phyloP scores from a whole-genome alignment of 1,140 invertebrate species.

The Chelonus insularis region DNA sequence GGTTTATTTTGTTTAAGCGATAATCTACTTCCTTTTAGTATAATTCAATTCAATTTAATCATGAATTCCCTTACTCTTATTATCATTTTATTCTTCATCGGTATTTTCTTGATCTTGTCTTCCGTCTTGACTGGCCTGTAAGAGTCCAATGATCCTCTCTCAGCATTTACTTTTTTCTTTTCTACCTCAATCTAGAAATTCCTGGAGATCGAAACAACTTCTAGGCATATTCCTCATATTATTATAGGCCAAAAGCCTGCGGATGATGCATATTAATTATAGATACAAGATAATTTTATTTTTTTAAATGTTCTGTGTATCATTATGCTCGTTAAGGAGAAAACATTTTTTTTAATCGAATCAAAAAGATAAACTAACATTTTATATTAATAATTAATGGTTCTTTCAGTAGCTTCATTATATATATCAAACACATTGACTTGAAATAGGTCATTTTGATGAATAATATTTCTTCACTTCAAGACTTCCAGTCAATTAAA shows the following conservation, averaged over 20 bases:
- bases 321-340: too few relatives aligned
- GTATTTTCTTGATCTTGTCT: constrained; percentile 10
- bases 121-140: constrained; percentile 8
- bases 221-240: neutral
- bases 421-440: too few relatives aligned
- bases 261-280: constrained; percentile 16
- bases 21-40: neutral
- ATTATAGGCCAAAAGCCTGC: constrained; percentile 19
- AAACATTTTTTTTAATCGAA: too few relatives aligned
- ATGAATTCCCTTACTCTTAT: constrained; percentile 1
- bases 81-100: constrained; percentile 4
- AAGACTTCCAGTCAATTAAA: too few relatives aligned
- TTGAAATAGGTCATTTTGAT: too few relatives aligned
- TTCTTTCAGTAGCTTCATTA: too few relatives aligned
- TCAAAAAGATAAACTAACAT: too few relatives aligned
- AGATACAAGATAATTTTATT: too few relatives aligned
- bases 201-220: neutral
- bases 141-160: constrained; percentile 24
- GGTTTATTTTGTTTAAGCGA: too few relatives aligned
- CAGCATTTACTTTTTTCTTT: constrained; percentile 10
- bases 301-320: too few relatives aligned
- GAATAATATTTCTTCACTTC: too few relatives aligned
- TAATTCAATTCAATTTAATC: neutral
- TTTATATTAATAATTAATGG: too few relatives aligned
- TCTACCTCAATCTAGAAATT: constrained; percentile 8